Conservation (phyloP, 2,888 invertebrate genomes). For the Andrena chrysosceles region DNA sequence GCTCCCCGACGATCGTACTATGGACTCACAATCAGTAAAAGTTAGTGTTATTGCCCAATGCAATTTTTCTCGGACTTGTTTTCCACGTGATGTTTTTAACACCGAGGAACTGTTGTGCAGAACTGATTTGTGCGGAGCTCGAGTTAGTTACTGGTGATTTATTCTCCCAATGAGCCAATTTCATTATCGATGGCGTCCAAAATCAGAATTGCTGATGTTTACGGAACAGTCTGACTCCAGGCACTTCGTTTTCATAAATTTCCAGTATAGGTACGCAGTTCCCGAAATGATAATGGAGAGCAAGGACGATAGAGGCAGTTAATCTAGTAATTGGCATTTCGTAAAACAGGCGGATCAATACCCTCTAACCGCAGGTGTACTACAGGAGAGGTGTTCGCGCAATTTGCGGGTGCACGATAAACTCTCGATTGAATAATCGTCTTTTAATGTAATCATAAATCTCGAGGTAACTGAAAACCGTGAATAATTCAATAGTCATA, state of each 20-base stretch:
- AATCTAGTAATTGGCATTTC: constrained; percentile 34
- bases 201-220: background rate
- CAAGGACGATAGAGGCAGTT: constrained; percentile 20
- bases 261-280: constrained; percentile 5
- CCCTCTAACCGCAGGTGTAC: constrained; percentile 7
- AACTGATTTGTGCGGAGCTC: background rate
- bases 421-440: constrained; percentile 22
- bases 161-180: background rate
- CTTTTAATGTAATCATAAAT: constrained; percentile 18
- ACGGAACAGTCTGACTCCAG: background rate
- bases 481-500: constrained; percentile 8
- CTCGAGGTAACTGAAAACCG: background rate
- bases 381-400: background rate
- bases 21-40: too few relatives aligned
- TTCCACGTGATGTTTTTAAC: too few relatives aligned
- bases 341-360: constrained; percentile 42
- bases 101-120: background rate
- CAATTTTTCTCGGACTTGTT: too few relatives aligned
- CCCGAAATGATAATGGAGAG: constrained; percentile 28
- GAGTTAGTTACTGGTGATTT: background rate
- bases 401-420: background rate
- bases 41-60: too few relatives aligned
- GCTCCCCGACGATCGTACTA: too few relatives aligned
- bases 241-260: constrained; percentile 15
- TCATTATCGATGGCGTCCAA: background rate